These are phyloP conservation scores for Monopterus albus DNA, from an alignment of 2,113 vertebrate genomes.

Conservation along the genomic window DNA sequence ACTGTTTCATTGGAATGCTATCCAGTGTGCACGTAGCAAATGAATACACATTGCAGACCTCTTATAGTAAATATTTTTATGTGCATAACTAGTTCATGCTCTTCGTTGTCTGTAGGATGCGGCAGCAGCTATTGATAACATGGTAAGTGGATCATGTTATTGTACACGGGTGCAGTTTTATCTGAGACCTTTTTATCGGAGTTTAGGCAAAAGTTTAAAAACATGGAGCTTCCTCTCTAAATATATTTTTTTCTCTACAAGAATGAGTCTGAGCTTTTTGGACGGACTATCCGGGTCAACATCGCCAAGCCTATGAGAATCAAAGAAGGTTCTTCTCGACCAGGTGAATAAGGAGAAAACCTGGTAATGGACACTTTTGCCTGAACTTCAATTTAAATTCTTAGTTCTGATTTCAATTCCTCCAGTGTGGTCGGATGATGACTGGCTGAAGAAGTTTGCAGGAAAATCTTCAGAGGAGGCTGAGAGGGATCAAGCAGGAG, in stretches of 20 bases:
- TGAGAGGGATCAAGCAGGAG: slow-evolving; percentile 82
- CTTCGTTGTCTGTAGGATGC: slow-evolving; percentile 85
- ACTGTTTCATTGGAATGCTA: background rate
- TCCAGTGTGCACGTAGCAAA: too few relatives aligned
- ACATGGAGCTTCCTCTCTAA: background rate
- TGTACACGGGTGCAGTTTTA: background rate
- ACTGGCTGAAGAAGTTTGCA: slow-evolving; percentile 98
- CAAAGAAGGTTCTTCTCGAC: slow-evolving; percentile 95
- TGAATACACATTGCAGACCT: too few relatives aligned
- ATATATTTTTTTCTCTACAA: slow-evolving; percentile 56
- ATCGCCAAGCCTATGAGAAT: slow-evolving; percentile 97
- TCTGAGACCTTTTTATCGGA: too few relatives aligned
- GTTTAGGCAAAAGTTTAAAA: background rate
- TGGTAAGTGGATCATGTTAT: slow-evolving; percentile 80
- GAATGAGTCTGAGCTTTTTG: slow-evolving; percentile 98
- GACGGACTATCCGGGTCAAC: slow-evolving; percentile 94
- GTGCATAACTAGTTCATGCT: background rate
- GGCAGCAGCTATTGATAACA: slow-evolving; percentile 96
- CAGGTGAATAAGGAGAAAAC: slow-evolving; percentile 79
- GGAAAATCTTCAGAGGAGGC: slow-evolving; percentile 94
- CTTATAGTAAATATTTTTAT: too few relatives aligned
- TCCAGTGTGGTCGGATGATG: slow-evolving; percentile 96
- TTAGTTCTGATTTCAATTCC: background rate
- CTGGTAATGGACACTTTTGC: background rate
- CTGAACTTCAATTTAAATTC: background rate